phyloP scores from a whole-genome alignment of 2,113 vertebrate species.

The Prinia subflava region DNA sequence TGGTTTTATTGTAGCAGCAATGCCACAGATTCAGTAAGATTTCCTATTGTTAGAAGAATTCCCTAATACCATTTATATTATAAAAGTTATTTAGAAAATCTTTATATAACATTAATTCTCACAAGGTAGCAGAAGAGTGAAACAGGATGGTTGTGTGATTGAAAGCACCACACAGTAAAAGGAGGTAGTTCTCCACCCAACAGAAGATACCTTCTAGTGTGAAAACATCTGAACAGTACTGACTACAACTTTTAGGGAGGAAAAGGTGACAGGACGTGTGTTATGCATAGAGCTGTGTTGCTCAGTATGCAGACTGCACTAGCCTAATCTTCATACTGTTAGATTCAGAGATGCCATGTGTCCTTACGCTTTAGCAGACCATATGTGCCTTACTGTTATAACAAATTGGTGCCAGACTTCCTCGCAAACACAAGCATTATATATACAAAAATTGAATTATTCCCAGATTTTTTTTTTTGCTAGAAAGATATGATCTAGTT shows the following conservation, averaged over 20 bases:
- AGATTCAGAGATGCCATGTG: background rate
- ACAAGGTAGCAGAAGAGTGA: background rate
- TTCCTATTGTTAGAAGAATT: background rate
- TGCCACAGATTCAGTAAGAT: background rate
- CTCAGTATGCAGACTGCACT: background rate
- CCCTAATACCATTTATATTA: background rate
- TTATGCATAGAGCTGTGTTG: background rate
- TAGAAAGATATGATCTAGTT: background rate
- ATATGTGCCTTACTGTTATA: rapidly evolving
- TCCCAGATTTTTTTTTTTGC: background rate
- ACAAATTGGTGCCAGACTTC: background rate
- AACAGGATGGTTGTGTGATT: background rate
- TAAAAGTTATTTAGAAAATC: background rate
- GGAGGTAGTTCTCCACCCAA: background rate
- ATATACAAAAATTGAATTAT: background rate
- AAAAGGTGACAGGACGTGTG: background rate
- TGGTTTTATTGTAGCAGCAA: background rate
- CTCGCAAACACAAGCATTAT: background rate
- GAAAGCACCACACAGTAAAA: background rate
- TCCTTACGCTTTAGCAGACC: background rate
- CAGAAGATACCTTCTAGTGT: background rate
- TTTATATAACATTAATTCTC: background rate
- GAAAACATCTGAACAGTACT: background rate
- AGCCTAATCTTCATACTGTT: background rate
- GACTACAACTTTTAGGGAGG: background rate